Evolutionary conservation across 2,888 invertebrate genomes (phyloP), one percentile per base, ranked within the genome.

Genomic region (Drosophila koepferae): DNA sequence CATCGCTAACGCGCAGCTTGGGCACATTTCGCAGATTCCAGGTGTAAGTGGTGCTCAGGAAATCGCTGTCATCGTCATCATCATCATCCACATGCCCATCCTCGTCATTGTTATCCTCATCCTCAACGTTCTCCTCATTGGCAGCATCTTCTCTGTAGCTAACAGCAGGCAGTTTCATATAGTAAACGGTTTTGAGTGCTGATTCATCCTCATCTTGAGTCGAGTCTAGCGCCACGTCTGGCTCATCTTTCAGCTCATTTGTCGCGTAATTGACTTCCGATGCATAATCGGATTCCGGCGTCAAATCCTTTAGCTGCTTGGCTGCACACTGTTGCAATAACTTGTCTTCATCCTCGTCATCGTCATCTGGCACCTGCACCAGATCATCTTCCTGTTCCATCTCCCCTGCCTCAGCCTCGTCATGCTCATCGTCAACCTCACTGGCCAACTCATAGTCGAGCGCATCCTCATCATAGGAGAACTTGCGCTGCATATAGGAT

Each of bases 231-330:
- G 84, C 82, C 49, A 6, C 60, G 58, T 76, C 73, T 31, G 66
- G 43, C 62, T 78, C 77, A n/a, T 82, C 81, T 55, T 62, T 77
- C 34, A 62, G 60, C 49, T 85, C 84, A 76, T 82, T 87, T 64
- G 68, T 65, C 36, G 64, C 77, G 56, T 91, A 91, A 86, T 91
- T 89, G 64, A 78, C 85, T 88, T 92, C 92, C 59, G 93, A 92
- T 63, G 92, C 92, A 86, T 93, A 92, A 84, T 92, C 92, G 65
- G 92, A 92, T 84, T 93, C 93, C 40, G 92, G 91, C 36, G 92
- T 92, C 20, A 81, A 73, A 68, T 92, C 91, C 72, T 90, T 92
- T 49, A 72, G 69, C 61, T 64, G 72, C 69, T 80, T 81, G 72
- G 81, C 81, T 66, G 56, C 34, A 43, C 62, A 53, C 68, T 75